phyloP scores from a whole-genome alignment of 2,888 invertebrate species.

The Caenorhabditis sp. region DNA sequence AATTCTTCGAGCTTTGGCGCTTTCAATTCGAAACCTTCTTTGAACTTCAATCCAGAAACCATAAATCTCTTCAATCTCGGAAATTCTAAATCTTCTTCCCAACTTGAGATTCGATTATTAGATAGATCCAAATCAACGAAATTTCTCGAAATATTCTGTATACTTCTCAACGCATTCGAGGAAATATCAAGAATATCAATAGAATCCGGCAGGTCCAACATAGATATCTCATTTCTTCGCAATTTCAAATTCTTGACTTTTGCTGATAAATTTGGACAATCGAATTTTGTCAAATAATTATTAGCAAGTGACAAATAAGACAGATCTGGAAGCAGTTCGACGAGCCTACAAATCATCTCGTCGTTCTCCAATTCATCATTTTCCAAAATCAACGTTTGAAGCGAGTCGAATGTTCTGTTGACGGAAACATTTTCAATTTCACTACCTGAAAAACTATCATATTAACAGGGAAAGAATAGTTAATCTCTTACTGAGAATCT shows the following conservation, averaged over 20 bases:
- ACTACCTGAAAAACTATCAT: slow-evolving; percentile 7
- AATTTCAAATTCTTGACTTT: slow-evolving; percentile 24
- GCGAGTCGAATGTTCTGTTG: background rate
- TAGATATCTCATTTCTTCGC: slow-evolving; percentile 24
- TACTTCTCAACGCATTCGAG: slow-evolving; percentile 12
- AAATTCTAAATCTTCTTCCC: slow-evolving; percentile 13
- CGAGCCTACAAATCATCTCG: slow-evolving; percentile 25
- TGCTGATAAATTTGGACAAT: background rate
- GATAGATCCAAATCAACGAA: slow-evolving; percentile 21
- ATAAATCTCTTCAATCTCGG: slow-evolving; percentile 6
- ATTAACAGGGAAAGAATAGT: background rate
- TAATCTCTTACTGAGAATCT: background rate
- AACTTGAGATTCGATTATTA: slow-evolving; percentile 12
- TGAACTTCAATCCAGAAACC: slow-evolving; percentile 9
- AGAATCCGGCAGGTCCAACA: slow-evolving; percentile 2
- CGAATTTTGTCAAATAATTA: slow-evolving; percentile 26
- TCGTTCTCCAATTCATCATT: slow-evolving; percentile 13
- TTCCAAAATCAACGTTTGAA: slow-evolving; percentile 9
- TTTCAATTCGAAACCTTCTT: slow-evolving; percentile 18
- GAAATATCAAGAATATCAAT: slow-evolving; percentile 31
- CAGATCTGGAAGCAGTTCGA: slow-evolving; percentile 21
- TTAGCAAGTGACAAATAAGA: slow-evolving; percentile 9
- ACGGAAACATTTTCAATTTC: slow-evolving; percentile 17
- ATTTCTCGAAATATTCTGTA: slow-evolving; percentile 24
- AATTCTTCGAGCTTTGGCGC: slow-evolving; percentile 30